These are phyloP conservation scores for Mechanitis messenoides DNA, from an alignment of 2,888 invertebrate genomes.

Conservation along the genomic window DNA sequence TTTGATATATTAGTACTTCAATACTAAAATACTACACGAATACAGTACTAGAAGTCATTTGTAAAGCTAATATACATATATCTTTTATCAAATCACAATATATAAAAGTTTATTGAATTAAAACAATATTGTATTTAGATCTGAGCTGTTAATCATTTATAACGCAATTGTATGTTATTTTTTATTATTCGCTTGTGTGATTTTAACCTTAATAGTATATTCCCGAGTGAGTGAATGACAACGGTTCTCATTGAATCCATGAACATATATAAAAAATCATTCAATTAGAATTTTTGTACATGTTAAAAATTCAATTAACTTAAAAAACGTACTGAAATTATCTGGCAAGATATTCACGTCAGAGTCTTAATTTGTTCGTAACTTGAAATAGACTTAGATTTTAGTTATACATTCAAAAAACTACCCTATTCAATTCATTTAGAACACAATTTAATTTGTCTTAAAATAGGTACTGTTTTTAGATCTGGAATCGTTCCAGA, in stretches of 20 bases:
- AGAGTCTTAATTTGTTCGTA: conserved; percentile 25
- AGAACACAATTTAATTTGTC: conserved; percentile 37
- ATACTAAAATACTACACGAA: neutral
- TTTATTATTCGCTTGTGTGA: too few relatives aligned
- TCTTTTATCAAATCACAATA: too few relatives aligned
- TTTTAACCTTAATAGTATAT: too few relatives aligned
- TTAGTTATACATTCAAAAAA: conserved; percentile 17
- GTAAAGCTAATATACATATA: too few relatives aligned
- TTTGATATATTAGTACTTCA: conserved; percentile 13
- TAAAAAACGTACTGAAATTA: conserved; percentile 23
- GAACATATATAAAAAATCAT: neutral
- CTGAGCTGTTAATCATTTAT: neutral
- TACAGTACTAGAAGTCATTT: neutral
- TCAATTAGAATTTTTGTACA: neutral
- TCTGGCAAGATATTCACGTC: conserved; percentile 25
- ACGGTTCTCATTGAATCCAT: too few relatives aligned
- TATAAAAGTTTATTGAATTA: neutral
- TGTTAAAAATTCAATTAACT: conserved; percentile 20
- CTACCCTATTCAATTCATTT: conserved; percentile 33
- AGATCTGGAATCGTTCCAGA: conserved; percentile 16
- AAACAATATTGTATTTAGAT: neutral
- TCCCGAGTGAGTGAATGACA: too few relatives aligned
- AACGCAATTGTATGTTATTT: neutral
- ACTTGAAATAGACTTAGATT: conserved; percentile 22
- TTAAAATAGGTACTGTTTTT: conserved; percentile 26